phyloP scores from a whole-genome alignment of 2,888 invertebrate species.

The Rugalucina vietnamica region DNA sequence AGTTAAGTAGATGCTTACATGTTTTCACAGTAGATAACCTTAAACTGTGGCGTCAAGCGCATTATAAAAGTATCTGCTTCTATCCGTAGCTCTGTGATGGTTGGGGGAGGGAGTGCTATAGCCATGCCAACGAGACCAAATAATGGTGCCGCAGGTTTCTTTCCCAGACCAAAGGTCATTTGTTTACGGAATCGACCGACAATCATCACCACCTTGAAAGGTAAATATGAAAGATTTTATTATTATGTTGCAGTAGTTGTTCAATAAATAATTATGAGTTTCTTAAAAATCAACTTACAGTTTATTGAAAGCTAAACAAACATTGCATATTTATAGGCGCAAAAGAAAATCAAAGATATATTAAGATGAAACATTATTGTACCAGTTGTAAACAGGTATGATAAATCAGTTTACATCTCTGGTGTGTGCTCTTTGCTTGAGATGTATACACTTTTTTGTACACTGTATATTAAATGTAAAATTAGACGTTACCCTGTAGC shows the following conservation, averaged over 20 bases:
- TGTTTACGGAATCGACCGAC: slow-evolving; percentile 96
- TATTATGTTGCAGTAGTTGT: too few species aligned
- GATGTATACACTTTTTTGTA: too few species aligned
- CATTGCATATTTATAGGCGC: too few species aligned
- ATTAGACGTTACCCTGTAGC: slow-evolving; percentile 80
- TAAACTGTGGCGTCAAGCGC: slow-evolving; percentile 96
- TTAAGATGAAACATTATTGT: too few species aligned
- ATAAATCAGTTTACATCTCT: too few species aligned
- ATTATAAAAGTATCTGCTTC: slow-evolving; percentile 95
- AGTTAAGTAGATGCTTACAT: slow-evolving; percentile 91
- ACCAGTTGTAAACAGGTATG: too few species aligned
- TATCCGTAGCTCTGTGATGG: slow-evolving; percentile 97
- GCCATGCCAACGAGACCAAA: slow-evolving; percentile 97
- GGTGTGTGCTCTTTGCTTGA: too few species aligned
- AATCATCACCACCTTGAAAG: slow-evolving; percentile 94
- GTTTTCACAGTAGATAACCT: slow-evolving; percentile 98
- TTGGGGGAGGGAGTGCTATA: slow-evolving; percentile 97
- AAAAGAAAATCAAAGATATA: too few species aligned
- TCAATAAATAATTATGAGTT: too few species aligned
- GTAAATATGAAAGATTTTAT: too few species aligned
- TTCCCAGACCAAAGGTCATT: slow-evolving; percentile 95
- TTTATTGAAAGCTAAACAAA: too few species aligned
- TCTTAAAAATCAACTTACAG: too few species aligned
- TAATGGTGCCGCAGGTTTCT: slow-evolving; percentile 86
- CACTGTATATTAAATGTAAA: background rate